These are phyloP conservation scores for Xenopus laevis DNA, from an alignment of 2,113 vertebrate genomes.

Conservation along the genomic window DNA sequence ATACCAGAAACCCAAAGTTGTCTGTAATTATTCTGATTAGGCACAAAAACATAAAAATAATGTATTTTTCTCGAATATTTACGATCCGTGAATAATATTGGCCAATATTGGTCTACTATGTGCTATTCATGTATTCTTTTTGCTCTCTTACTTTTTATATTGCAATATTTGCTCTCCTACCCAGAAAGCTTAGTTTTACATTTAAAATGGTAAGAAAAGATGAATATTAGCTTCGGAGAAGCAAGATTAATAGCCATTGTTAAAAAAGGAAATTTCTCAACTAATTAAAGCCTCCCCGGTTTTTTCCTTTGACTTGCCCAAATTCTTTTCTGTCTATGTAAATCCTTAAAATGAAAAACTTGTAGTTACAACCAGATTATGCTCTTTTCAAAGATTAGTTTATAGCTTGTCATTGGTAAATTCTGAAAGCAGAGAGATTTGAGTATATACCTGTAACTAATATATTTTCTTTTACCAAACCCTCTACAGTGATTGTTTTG, in stretches of 20 bases:
- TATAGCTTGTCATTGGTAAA: constrained; percentile 1
- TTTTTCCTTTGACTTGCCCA: constrained; percentile 21
- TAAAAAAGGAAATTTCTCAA: constrained; percentile 22
- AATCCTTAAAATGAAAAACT: constrained; percentile 14
- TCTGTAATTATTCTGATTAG: too few species aligned
- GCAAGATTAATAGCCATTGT: constrained; percentile 12
- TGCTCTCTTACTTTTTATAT: neutral
- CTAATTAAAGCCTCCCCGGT: constrained; percentile 5
- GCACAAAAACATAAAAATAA: too few species aligned
- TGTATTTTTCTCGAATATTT: too few species aligned
- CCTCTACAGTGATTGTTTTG: too few species aligned
- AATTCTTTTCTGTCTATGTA: constrained; percentile 31
- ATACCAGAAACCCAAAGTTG: too few species aligned
- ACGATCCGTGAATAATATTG: too few species aligned
- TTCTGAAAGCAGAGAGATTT: neutral
- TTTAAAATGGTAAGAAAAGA: neutral
- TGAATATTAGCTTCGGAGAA: neutral
- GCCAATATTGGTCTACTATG: too few species aligned
- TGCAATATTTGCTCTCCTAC: neutral
- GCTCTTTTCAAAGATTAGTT: neutral
- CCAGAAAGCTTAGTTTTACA: neutral
- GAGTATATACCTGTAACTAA: too few species aligned
- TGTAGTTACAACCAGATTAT: neutral
- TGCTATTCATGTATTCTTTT: too few species aligned
- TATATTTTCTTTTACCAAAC: too few species aligned